Percentiles rank a stretch among this genome's conserved stretches.
Evolutionary conservation across 2,113 vertebrate species (phyloP).

Genomic region (Maccullochella peelii): DNA sequence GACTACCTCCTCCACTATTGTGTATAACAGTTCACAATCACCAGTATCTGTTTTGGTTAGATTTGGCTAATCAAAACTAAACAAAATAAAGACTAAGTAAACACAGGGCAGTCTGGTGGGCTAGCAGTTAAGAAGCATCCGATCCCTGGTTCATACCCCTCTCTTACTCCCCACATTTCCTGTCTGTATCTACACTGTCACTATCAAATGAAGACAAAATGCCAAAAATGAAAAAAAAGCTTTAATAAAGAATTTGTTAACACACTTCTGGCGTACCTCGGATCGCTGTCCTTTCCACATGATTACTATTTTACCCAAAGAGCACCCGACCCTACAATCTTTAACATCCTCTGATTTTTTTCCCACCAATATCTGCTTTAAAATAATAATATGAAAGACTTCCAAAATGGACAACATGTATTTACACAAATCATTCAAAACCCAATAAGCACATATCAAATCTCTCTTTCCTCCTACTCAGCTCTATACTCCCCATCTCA

Average conservation of each 20-base stretch:
- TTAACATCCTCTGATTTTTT: slow-evolving; percentile 49
- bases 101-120: neutral
- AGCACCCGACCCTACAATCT: slow-evolving; percentile 54
- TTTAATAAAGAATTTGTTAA: slow-evolving; percentile 21
- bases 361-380: slow-evolving; percentile 52
- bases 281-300: slow-evolving; percentile 41
- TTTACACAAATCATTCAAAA: slow-evolving; percentile 56
- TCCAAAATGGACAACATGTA: slow-evolving; percentile 54
- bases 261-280: slow-evolving; percentile 29
- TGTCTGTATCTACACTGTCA: neutral
- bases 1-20: neutral
- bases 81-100: neutral
- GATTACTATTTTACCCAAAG: slow-evolving; percentile 43
- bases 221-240: slow-evolving; percentile 1
- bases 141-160: neutral
- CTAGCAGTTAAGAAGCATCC: neutral
- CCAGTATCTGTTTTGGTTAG: neutral
- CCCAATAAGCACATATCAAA: slow-evolving; percentile 54
- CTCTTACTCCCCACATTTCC: neutral
- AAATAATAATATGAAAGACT: slow-evolving; percentile 53
- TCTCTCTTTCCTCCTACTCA: slow-evolving; percentile 58
- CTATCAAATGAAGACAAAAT: slow-evolving; percentile 6
- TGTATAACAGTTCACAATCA: neutral
- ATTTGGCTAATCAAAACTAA: neutral
- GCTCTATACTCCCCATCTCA: slow-evolving; percentile 21